Conservation (phyloP, 2,797 vertebrate species). For the Etheostoma perlongum region DNA sequence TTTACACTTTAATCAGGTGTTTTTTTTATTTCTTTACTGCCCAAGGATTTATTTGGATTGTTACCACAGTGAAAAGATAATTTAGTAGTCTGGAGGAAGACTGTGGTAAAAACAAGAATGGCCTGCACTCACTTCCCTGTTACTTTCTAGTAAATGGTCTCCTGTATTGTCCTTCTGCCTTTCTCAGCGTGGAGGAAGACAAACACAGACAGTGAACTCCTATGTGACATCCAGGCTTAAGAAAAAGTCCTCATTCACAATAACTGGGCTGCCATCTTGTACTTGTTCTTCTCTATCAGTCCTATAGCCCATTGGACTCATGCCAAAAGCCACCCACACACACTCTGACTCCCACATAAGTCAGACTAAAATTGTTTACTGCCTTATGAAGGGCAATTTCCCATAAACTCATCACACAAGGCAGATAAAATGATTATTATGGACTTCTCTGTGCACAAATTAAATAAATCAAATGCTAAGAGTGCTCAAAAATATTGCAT, state of each 20-base stretch:
- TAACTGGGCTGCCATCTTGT: slow-evolving; percentile 29
- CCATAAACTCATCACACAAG: slow-evolving; percentile 33
- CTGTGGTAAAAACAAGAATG: slow-evolving; percentile 49
- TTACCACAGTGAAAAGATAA: slow-evolving; percentile 35
- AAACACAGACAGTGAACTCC: slow-evolving; percentile 64
- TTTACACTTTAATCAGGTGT: slow-evolving; percentile 28
- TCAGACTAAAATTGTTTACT: slow-evolving; percentile 60
- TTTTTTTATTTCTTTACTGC: slow-evolving; percentile 7
- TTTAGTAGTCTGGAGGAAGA: slow-evolving; percentile 22
- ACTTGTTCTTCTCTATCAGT: slow-evolving; percentile 54
- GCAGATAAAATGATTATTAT: slow-evolving; percentile 12
- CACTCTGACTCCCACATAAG: slow-evolving; percentile 66
- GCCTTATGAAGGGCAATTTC: slow-evolving; percentile 53
- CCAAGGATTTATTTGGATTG: slow-evolving; percentile 19
- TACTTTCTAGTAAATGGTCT: slow-evolving; percentile 53
- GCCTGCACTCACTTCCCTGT: slow-evolving; percentile 34
- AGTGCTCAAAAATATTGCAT: not conserved
- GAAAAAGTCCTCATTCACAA: slow-evolving; percentile 50
- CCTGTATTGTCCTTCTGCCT: slow-evolving; percentile 48
- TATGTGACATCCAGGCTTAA: slow-evolving; percentile 51
- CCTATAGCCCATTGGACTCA: slow-evolving; percentile 20
- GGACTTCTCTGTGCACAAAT: not conserved
- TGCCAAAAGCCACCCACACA: slow-evolving; percentile 65
- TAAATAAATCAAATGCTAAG: not conserved
- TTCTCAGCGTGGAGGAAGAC: slow-evolving; percentile 51